Percentiles rank a stretch among this genome's conserved stretches.
phyloP scores from a whole-genome alignment of 2,113 vertebrate species.

The Forbesichthys agassizii region DNA sequence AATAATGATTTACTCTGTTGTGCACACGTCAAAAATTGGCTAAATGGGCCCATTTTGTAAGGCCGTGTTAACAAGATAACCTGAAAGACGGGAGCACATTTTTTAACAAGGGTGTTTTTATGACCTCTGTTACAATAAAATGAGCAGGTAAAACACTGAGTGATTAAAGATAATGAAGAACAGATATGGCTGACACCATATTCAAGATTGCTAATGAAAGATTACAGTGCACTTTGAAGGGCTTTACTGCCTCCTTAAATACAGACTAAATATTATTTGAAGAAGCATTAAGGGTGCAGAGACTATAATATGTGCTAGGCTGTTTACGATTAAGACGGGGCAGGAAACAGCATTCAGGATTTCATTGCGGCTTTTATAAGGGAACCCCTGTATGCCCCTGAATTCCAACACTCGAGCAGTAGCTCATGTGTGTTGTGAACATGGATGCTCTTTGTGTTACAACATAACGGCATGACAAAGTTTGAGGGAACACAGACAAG shows the following conservation, averaged over 20 bases:
- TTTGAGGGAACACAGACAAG: slow-evolving; percentile 70
- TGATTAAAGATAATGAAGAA: slow-evolving; percentile 83
- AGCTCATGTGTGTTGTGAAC: slow-evolving; percentile 40
- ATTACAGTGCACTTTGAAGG: slow-evolving; percentile 83
- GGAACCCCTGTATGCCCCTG: slow-evolving; percentile 58
- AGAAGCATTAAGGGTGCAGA: slow-evolving; percentile 79
- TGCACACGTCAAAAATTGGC: slow-evolving; percentile 29
- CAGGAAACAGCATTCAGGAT: slow-evolving; percentile 54
- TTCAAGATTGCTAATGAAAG: slow-evolving; percentile 79
- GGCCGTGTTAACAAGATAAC: slow-evolving; percentile 77
- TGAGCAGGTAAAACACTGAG: slow-evolving; percentile 79
- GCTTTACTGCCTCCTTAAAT: slow-evolving; percentile 82
- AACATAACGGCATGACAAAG: slow-evolving; percentile 62
- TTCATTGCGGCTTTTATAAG: slow-evolving; percentile 72
- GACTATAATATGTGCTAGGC: slow-evolving; percentile 65
- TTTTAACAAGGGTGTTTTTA: slow-evolving; percentile 81
- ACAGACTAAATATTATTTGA: slow-evolving; percentile 84
- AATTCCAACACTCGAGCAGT: slow-evolving; percentile 59
- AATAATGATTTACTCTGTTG: slow-evolving; percentile 34
- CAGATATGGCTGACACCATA: slow-evolving; percentile 76
- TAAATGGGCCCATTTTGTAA: slow-evolving; percentile 59
- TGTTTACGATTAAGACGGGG: slow-evolving; percentile 75
- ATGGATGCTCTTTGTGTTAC: slow-evolving; percentile 57
- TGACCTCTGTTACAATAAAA: slow-evolving; percentile 79
- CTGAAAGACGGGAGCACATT: slow-evolving; percentile 66